Conservation (phyloP, 2,113 vertebrate genomes). For the Silurus asotus region DNA sequence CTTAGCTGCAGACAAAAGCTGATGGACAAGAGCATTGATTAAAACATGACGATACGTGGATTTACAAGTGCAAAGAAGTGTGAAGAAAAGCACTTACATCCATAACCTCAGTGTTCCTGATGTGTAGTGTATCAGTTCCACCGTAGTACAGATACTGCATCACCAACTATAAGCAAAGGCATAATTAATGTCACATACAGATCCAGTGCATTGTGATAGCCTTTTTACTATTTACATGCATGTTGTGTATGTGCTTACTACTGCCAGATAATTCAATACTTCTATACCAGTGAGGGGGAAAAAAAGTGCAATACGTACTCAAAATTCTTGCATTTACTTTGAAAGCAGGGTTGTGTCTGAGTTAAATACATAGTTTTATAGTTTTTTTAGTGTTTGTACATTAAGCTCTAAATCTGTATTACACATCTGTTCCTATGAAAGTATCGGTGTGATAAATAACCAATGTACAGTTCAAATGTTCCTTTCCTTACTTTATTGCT, state of each 20-base stretch:
- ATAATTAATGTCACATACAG: neutral
- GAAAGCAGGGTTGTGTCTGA: neutral
- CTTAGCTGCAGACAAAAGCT: slow-evolving; percentile 96
- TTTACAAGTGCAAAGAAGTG: neutral
- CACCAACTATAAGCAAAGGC: slow-evolving; percentile 80
- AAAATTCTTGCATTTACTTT: neutral
- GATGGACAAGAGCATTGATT: slow-evolving; percentile 46
- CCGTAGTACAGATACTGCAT: slow-evolving; percentile 98
- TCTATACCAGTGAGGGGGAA: neutral
- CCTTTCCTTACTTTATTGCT: neutral
- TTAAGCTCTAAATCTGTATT: neutral
- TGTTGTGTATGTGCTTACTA: neutral
- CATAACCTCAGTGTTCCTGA: slow-evolving; percentile 94
- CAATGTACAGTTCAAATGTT: neutral
- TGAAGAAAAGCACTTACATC: slow-evolving; percentile 79
- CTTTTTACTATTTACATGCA: neutral
- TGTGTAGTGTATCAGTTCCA: slow-evolving; percentile 91
- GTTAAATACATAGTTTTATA: neutral
- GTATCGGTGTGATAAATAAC: neutral
- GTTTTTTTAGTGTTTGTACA: neutral
- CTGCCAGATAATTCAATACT: neutral
- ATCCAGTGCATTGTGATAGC: neutral
- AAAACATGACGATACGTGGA: neutral
- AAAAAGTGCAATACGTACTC: neutral
- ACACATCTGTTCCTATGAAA: neutral